Evolutionary conservation across 2,113 vertebrate species (phyloP).

Genomic region (Arenaria interpres): DNA sequence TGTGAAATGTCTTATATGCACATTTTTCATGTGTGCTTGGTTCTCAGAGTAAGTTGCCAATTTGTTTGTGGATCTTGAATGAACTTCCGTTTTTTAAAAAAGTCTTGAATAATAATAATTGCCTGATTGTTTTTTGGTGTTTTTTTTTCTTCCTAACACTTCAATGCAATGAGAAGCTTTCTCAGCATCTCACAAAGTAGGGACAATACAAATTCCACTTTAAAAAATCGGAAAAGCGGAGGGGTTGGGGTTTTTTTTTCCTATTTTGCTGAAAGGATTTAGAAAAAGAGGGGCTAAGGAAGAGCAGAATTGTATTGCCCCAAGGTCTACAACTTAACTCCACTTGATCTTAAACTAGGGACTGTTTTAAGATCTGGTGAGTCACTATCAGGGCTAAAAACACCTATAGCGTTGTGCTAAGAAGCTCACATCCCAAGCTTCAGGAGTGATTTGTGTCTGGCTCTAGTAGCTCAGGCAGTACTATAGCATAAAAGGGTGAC

Average conservation of each 20-base stretch:
- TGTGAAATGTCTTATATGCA: neutral
- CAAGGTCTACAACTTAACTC: neutral
- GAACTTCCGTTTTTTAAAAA: neutral
- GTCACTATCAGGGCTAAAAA: neutral
- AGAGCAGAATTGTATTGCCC: neutral
- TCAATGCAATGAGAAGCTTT: neutral
- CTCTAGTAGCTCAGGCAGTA: neutral
- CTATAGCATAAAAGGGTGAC: neutral
- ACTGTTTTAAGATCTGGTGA: slow-evolving; percentile 1
- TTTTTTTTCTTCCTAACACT: neutral
- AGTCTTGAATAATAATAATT: neutral
- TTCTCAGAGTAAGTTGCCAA: neutral
- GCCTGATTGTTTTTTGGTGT: neutral
- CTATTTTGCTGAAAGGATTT: neutral
- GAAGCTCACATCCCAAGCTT: neutral
- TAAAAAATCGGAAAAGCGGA: too few species aligned
- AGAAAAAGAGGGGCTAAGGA: neutral
- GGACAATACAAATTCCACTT: neutral
- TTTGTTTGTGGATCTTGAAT: neutral
- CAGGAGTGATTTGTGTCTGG: neutral
- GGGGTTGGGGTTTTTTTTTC: neutral
- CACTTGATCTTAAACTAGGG: neutral
- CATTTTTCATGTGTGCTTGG: neutral
- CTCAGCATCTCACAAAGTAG: neutral
- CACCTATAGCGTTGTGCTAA: neutral